Conservation (phyloP, 2,113 vertebrate genomes). For the Orthonyx spaldingii region DNA sequence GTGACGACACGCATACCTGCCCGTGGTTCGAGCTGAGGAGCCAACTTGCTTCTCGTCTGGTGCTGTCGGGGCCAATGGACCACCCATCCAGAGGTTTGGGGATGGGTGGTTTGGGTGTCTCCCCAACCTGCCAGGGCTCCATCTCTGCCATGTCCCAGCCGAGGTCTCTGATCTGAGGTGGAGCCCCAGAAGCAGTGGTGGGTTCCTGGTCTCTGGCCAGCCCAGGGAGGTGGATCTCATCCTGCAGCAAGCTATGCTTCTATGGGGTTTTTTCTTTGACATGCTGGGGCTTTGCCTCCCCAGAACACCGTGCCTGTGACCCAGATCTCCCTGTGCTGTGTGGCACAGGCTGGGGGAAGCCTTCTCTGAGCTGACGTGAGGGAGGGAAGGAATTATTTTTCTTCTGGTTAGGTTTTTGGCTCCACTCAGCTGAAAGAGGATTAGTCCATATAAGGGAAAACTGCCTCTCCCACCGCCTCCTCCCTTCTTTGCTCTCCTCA, state of each 20-base stretch:
- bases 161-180: not conserved
- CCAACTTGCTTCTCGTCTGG: not conserved
- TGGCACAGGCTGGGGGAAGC: not conserved
- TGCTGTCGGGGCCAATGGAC: rapidly evolving
- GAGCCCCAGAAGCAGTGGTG: rapidly evolving
- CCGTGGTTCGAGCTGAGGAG: not conserved
- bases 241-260: not conserved
- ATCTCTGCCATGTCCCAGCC: not conserved
- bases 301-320: not conserved
- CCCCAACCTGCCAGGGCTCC: not conserved
- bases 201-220: not conserved
- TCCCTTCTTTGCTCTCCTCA: not conserved
- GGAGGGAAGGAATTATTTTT: not conserved
- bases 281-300: not conserved
- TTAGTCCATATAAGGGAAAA: conserved; percentile 71
- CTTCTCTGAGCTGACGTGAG: not conserved
- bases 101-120: not conserved
- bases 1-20: not conserved
- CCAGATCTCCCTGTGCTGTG: not conserved
- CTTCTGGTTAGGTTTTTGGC: conserved; percentile 41
- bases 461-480: not conserved
- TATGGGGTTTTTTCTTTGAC: not conserved
- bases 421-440: conserved; percentile 20
- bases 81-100: not conserved
- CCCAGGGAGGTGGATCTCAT: not conserved